phyloP scores from a whole-genome alignment of 2,113 vertebrate genomes.

The Dromiciops gliroides region DNA sequence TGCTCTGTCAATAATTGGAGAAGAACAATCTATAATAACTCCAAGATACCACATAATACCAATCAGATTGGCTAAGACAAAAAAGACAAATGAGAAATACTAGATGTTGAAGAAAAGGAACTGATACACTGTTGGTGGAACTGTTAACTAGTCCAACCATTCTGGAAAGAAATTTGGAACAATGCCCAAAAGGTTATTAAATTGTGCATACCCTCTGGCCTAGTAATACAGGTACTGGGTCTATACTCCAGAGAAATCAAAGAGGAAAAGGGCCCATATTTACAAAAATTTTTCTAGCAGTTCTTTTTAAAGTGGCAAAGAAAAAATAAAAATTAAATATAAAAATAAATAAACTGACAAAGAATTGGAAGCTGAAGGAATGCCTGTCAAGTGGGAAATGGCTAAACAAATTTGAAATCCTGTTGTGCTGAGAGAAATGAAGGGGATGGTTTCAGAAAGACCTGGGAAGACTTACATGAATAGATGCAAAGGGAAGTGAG shows the following conservation, averaged over 20 bases:
- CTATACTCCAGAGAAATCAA: not conserved
- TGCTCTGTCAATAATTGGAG: not conserved
- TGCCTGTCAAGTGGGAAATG: not conserved
- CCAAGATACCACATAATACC: not conserved
- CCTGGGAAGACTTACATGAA: not conserved
- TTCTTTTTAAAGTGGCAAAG: not conserved
- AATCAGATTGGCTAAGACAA: not conserved
- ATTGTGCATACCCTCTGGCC: not conserved
- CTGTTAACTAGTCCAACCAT: not conserved
- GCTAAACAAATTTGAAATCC: not conserved
- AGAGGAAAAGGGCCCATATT: not conserved
- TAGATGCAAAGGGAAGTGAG: not conserved
- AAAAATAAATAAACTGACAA: not conserved
- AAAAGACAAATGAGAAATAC: not conserved
- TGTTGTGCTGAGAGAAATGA: not conserved
- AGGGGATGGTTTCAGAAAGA: not conserved
- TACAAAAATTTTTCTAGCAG: not conserved
- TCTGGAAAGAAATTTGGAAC: not conserved
- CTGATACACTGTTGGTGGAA: not conserved
- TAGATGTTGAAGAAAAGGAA: not conserved
- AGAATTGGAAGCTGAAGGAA: not conserved
- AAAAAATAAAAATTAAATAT: too few species aligned
- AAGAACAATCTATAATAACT: not conserved
- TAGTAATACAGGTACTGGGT: not conserved
- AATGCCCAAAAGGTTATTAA: not conserved